A percentile compares a stretch with the other conserved stretches of the same genome.
Evolutionary conservation across 2,888 invertebrate species (phyloP).

Genomic region (Orthosia incerta): DNA sequence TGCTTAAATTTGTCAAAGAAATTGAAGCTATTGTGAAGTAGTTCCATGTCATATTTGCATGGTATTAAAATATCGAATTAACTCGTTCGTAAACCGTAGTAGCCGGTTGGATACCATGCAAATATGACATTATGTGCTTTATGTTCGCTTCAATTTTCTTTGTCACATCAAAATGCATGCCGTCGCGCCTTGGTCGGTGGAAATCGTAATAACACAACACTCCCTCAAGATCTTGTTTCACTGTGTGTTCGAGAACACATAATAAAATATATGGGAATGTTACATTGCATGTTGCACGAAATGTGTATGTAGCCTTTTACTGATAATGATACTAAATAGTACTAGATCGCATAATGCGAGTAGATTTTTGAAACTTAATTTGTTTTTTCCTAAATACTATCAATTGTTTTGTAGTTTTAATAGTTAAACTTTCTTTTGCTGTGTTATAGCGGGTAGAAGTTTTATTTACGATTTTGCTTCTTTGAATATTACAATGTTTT

Average conservation of each 20-base stretch:
- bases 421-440: conserved; percentile 39
- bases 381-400: conserved; percentile 24
- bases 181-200: no score
- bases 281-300: neutral
- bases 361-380: conserved; percentile 45
- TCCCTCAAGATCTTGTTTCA: neutral
- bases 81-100: no score
- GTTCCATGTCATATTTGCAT: no score
- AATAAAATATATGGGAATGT: neutral
- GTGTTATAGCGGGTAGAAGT: conserved; percentile 34
- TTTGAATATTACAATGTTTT: conserved; percentile 3
- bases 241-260: no score
- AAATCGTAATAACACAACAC: no score
- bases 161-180: no score
- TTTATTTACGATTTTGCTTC: conserved; percentile 22
- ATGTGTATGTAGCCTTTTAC: conserved; percentile 25
- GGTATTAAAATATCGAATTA: no score
- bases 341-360: conserved; percentile 31
- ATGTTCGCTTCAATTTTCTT: no score
- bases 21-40: no score
- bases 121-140: no score
- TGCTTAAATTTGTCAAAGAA: no score
- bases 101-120: no score
- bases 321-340: conserved; percentile 47
- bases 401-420: conserved; percentile 44